phyloP scores from a whole-genome alignment of 2,797 vertebrate genomes.

The Mormyrops attenuatus region DNA sequence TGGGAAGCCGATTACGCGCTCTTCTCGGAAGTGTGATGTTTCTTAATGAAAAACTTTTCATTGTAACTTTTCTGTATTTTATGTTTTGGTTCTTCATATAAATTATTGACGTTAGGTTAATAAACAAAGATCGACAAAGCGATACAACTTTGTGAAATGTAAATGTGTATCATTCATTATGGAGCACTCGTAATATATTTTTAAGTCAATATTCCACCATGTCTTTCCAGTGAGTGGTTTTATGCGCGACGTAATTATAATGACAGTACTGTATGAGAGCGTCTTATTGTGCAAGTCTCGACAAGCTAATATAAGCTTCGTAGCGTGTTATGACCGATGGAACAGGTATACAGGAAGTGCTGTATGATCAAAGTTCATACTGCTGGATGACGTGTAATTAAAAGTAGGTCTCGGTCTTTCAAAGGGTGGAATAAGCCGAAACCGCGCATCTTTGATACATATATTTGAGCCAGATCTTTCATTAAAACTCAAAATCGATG shows the following conservation, averaged over 20 bases:
- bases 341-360: background rate
- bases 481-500: background rate
- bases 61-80: background rate
- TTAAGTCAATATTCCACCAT: background rate
- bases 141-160: background rate
- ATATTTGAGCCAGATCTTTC: background rate
- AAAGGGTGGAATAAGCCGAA: background rate
- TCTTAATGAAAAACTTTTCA: background rate
- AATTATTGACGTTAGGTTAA: background rate
- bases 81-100: background rate
- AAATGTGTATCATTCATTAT: background rate
- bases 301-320: background rate
- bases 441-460: background rate
- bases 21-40: background rate
- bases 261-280: background rate
- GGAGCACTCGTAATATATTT: background rate
- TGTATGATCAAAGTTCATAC: background rate
- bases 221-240: background rate
- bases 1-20: background rate
- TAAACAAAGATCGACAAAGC: background rate
- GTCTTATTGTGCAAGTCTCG: background rate
- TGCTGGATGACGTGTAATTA: background rate
- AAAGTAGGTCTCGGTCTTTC: background rate
- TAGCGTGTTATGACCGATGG: background rate
- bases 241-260: background rate